Conservation (phyloP, 1,140 invertebrate genomes). For the Philaenus spumarius region DNA sequence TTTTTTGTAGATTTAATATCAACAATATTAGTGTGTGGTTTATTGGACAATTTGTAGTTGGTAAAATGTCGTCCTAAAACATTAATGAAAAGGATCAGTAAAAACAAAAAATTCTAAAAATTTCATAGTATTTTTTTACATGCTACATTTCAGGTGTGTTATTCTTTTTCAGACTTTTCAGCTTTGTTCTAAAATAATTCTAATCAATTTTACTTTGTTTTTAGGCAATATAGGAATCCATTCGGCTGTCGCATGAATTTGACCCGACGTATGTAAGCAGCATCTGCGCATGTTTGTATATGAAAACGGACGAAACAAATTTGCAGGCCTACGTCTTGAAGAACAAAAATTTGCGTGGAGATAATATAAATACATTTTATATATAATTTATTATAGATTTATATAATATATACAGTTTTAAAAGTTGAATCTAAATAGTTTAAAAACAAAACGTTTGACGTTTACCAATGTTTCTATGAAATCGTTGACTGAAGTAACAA, state of each 20-base stretch:
- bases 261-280: not conserved
- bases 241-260: constrained; percentile 10
- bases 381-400: not conserved
- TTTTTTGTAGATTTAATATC: no score
- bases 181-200: not conserved
- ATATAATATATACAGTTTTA: not conserved
- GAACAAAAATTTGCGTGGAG: not conserved
- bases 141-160: no score
- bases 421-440: not conserved
- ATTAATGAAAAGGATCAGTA: not conserved
- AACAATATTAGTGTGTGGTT: no score
- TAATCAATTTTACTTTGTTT: not conserved
- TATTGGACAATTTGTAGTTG: not conserved
- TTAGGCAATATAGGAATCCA: constrained; percentile 10
- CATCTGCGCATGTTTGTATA: not conserved
- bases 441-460: no score
- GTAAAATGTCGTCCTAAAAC: not conserved
- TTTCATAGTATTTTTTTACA: not conserved
- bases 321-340: not conserved
- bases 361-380: constrained; percentile 1
- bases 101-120: not conserved
- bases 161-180: not conserved
- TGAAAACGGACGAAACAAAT: not conserved
- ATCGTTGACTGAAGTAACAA: no score
- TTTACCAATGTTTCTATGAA: no score